Conservation (phyloP, 2,113 vertebrate species). For the Rhea pennata region DNA sequence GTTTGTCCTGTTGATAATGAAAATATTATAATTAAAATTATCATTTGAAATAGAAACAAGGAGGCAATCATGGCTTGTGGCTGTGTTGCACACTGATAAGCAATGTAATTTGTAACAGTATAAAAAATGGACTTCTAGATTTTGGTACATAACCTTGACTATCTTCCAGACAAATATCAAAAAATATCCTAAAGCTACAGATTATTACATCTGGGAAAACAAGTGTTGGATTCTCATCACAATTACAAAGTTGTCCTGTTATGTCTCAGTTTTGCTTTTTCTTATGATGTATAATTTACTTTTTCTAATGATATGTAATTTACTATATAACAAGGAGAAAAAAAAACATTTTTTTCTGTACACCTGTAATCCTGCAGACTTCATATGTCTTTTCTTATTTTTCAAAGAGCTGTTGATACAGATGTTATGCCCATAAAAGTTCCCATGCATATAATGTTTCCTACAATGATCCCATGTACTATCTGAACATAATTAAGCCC, state of each 20-base stretch:
- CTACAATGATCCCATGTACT: background rate
- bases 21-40: background rate
- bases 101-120: background rate
- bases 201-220: slow-evolving; percentile 23
- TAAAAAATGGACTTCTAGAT: slow-evolving; percentile 21
- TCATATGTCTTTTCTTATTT: background rate
- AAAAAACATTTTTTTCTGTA: rapidly evolving
- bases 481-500: background rate
- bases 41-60: background rate
- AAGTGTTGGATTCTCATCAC: background rate
- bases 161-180: slow-evolving; percentile 39
- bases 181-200: background rate
- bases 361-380: background rate
- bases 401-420: background rate
- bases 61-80: background rate
- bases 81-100: background rate
- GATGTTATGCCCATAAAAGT: background rate
- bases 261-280: background rate
- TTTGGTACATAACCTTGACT: slow-evolving; percentile 43
- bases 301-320: background rate
- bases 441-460: background rate
- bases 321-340: background rate
- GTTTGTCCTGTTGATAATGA: background rate
- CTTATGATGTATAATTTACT: background rate
- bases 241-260: background rate